Base-by-base conservation (phyloP, 1,140 invertebrate genomes). In the Apocrypta bakeri region DNA sequence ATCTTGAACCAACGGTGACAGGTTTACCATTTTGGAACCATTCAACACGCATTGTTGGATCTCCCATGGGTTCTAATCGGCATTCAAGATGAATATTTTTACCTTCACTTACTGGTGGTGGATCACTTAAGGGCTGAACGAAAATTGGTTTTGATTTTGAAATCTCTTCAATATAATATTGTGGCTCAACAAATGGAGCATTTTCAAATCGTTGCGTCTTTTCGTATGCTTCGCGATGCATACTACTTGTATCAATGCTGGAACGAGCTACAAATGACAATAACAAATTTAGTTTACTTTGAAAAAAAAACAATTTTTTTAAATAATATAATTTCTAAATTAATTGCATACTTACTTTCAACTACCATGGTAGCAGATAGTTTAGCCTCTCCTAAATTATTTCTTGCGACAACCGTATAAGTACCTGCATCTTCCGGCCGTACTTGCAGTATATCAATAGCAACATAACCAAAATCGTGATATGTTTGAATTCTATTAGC, bases 401-500 rank as follows among this genome's bases (percentile, higher is more conserved):
- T 98, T 88, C 95, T 95, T n/a, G 97, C 97, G 48, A 97, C 95
- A 42, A 98, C 96, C 0, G 96, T 97, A 88, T 98, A 98, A 8
- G 95, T 95, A 61, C 97, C 97, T 85, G 96, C 94, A 91, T 98
- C 97, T 89, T 97, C 96, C 37, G 95, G 93, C 56, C 96, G 93
- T 11, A 98, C 97, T 90, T 96, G 97, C 78, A 97, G 92, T 85
- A 99, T 98, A 88, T 99, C 98, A 83, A 99, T 94, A 66, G 97
- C 96, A 9, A 99, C 97, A 87, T 98, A 98, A 80, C 98, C 98
- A 92, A 99, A 99, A 91, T 99, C 98, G 87, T 98, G 96, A 90
- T 98, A 97, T 9, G 96, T 98, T 90, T 98, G 96, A 86, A 97
- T 97, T 86, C 97, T 94, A 88, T 96, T 97, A 31, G 97, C 97